phyloP scores from a whole-genome alignment of 2,888 invertebrate genomes.

The Stenichneumon culpator region DNA sequence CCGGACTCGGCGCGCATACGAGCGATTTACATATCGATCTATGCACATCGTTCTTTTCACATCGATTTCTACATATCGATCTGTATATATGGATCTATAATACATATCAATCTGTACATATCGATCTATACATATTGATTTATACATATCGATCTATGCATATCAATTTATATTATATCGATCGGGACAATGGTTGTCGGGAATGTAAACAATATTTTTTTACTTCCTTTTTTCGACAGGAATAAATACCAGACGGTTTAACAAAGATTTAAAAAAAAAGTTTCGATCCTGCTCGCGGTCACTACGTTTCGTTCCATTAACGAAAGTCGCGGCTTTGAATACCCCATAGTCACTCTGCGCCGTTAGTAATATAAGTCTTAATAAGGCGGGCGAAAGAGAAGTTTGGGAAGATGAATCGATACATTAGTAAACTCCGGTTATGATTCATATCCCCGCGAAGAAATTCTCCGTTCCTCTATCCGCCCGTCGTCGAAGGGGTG shows the following conservation, averaged over 20 bases:
- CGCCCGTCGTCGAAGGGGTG: background rate
- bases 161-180: too few relatives aligned
- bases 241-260: too few relatives aligned
- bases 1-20: background rate
- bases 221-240: background rate
- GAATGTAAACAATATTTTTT: too few relatives aligned
- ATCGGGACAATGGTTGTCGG: too few relatives aligned
- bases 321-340: background rate
- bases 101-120: too few relatives aligned
- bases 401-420: constrained; percentile 77
- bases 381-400: constrained; percentile 17
- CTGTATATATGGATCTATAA: too few relatives aligned
- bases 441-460: constrained; percentile 78
- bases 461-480: constrained; percentile 20
- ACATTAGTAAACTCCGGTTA: constrained; percentile 81
- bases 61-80: too few relatives aligned
- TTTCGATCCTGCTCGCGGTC: background rate
- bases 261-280: too few relatives aligned
- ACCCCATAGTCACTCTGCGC: background rate
- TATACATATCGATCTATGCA: too few relatives aligned
- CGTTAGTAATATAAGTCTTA: constrained; percentile 8
- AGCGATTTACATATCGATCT: too few relatives aligned
- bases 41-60: too few relatives aligned
- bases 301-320: background rate
- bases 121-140: too few relatives aligned